Conservation (phyloP, 2,113 vertebrate species). For the Megalops atlanticus region DNA sequence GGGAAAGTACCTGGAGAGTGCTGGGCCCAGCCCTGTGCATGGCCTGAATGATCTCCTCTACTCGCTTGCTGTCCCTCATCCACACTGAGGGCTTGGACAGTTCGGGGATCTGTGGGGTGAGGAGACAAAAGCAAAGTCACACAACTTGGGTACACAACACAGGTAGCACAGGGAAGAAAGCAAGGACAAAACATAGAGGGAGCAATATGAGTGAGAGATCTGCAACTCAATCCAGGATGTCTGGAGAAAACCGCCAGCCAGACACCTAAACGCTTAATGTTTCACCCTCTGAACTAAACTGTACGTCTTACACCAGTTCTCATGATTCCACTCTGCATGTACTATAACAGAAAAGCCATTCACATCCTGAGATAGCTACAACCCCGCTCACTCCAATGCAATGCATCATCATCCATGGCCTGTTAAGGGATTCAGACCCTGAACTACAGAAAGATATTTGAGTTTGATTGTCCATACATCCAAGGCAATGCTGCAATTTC, state of each 20-base stretch:
- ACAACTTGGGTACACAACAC: background rate
- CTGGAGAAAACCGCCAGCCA: background rate
- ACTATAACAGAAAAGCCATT: background rate
- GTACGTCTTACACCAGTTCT: background rate
- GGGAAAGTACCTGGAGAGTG: constrained; percentile 50
- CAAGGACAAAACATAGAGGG: background rate
- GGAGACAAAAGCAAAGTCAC: background rate
- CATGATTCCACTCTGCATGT: background rate
- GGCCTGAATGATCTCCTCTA: constrained; percentile 50
- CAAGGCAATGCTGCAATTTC: background rate
- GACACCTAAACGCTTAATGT: background rate
- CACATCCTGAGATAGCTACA: background rate
- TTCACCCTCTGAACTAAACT: background rate
- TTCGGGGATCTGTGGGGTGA: constrained; percentile 51
- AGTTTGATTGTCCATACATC: background rate
- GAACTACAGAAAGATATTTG: too few relatives aligned
- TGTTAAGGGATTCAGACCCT: background rate
- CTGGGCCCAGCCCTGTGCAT: constrained; percentile 53
- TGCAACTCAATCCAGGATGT: background rate
- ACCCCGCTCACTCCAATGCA: background rate
- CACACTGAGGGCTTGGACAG: constrained; percentile 53
- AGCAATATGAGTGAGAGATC: background rate
- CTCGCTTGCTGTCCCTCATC: constrained; percentile 53
- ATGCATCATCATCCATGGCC: background rate
- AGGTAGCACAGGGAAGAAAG: background rate